These are phyloP conservation scores for Ciconia nigra DNA, from an alignment of 2,797 vertebrate genomes.

Conservation along the genomic window DNA sequence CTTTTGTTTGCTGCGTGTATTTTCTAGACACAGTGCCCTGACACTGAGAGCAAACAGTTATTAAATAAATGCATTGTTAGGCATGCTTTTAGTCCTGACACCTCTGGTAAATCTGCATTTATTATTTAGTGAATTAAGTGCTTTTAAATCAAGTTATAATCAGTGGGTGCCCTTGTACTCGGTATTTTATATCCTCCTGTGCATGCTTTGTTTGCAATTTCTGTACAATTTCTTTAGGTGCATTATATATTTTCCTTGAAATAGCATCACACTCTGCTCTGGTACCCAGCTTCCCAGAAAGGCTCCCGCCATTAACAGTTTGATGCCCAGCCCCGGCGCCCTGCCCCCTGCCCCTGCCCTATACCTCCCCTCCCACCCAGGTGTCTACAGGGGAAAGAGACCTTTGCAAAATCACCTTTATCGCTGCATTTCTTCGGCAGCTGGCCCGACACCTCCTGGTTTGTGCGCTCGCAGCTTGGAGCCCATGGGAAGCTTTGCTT, in stretches of 20 bases:
- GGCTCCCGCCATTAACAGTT: neutral
- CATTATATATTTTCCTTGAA: slow-evolving; percentile 47
- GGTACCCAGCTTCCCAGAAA: neutral
- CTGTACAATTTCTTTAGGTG: slow-evolving; percentile 40
- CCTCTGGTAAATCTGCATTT: slow-evolving; percentile 62
- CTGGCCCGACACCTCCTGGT: rapidly evolving
- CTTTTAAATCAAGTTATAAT: slow-evolving; percentile 64
- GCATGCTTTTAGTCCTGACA: slow-evolving; percentile 63
- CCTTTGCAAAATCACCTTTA: neutral
- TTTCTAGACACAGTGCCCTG: slow-evolving; percentile 9
- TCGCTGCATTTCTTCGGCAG: rapidly evolving
- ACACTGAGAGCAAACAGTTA: slow-evolving; percentile 61
- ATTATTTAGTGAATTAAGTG: slow-evolving; percentile 64
- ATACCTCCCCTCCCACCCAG: neutral
- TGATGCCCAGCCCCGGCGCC: neutral
- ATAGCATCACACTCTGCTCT: neutral
- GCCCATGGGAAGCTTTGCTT: neutral
- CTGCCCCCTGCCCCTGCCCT: neutral
- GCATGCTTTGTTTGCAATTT: slow-evolving; percentile 60
- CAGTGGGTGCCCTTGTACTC: slow-evolving; percentile 42
- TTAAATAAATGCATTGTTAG: slow-evolving; percentile 58
- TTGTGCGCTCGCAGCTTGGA: neutral
- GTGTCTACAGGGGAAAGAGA: no score
- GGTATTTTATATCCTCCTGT: slow-evolving; percentile 36
- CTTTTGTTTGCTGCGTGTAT: neutral